Conservation (phyloP, 2,797 vertebrate genomes). For the Centropyge bicolor region DNA sequence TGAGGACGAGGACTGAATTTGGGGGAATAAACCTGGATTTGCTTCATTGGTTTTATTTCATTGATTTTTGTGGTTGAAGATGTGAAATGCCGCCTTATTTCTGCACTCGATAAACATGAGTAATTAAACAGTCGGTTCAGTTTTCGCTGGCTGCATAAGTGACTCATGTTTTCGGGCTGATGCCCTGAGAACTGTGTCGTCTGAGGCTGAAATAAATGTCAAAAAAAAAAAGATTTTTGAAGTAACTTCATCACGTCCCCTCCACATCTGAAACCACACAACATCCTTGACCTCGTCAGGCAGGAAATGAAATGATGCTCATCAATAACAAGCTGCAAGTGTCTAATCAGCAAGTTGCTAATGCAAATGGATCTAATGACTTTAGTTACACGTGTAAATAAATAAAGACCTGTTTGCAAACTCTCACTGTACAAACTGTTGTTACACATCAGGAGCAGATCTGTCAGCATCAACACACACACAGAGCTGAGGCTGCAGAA, state of each 20-base stretch:
- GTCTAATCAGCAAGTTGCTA: background rate
- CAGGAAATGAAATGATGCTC: slow-evolving; percentile 43
- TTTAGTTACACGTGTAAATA: background rate
- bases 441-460: background rate
- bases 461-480: slow-evolving; percentile 15
- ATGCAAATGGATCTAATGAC: accelerated
- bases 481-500: slow-evolving; percentile 32
- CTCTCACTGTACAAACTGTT: background rate
- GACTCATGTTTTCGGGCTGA: too few relatives aligned
- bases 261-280: slow-evolving; percentile 10
- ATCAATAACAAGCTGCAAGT: background rate
- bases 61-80: too few relatives aligned
- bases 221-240: too few relatives aligned
- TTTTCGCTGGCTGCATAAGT: too few relatives aligned
- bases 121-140: too few relatives aligned
- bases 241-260: background rate
- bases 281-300: slow-evolving; percentile 10
- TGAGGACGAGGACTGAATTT: too few relatives aligned
- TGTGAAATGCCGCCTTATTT: too few relatives aligned
- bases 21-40: too few relatives aligned
- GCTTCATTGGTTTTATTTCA: too few relatives aligned
- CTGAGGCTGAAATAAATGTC: too few relatives aligned
- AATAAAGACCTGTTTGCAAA: background rate
- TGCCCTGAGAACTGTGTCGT: too few relatives aligned
- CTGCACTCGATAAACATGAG: too few relatives aligned